These are phyloP conservation scores for Parazoanthus atlanticus DNA, from an alignment of 92 coral and sea anemone species.

Conservation along the genomic window DNA sequence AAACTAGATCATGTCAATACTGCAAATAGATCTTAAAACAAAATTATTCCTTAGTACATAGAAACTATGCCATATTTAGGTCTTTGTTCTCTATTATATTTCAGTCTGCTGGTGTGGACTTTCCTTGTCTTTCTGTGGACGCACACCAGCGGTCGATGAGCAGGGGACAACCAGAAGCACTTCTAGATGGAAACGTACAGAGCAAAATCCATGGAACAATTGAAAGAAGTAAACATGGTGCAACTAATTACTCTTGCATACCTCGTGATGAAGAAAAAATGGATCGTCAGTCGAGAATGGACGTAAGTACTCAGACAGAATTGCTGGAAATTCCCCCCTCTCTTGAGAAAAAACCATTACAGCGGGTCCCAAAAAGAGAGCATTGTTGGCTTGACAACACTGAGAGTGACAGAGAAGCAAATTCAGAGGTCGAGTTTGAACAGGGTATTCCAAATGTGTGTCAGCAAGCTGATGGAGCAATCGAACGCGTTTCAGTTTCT, in stretches of 20 bases:
- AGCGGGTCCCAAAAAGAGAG: not conserved
- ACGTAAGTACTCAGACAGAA: slow-evolving; percentile 6
- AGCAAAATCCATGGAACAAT: not conserved
- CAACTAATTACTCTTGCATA: not conserved
- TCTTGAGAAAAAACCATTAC: not conserved
- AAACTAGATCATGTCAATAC: no score
- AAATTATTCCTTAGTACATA: no score
- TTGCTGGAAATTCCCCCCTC: not conserved
- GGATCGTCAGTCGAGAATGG: not conserved
- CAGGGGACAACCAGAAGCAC: not conserved
- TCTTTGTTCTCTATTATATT: no score
- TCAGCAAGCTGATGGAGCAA: not conserved
- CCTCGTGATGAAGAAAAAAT: not conserved
- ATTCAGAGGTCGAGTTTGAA: slow-evolving; percentile 1
- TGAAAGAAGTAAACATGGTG: not conserved
- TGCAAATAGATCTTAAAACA: no score
- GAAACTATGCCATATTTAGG: no score
- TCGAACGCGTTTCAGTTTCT: not conserved
- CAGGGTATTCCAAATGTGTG: not conserved
- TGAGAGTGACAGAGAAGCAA: not conserved
- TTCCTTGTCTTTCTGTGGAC: no score
- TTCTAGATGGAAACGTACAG: not conserved
- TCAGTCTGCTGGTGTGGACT: no score
- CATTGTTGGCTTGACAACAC: slow-evolving; percentile 1
- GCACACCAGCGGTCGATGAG: not conserved